These are phyloP conservation scores for Callorhinus ursinus DNA, from an alignment of 2,113 vertebrate species.

Conservation along the genomic window DNA sequence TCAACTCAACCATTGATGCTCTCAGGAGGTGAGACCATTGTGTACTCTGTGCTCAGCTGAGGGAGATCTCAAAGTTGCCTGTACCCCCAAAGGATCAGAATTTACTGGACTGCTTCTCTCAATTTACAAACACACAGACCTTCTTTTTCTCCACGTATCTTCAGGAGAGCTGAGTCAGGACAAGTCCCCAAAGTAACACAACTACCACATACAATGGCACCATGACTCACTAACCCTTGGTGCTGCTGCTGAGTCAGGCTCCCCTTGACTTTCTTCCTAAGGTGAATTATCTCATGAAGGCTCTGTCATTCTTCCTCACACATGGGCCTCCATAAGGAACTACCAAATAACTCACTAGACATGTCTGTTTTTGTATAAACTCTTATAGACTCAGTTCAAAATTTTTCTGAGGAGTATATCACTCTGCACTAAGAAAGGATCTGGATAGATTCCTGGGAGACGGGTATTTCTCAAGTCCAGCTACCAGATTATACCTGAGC, in stretches of 20 bases:
- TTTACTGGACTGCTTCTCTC: background rate
- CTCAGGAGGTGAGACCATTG: background rate
- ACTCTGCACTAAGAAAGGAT: background rate
- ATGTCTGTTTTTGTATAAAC: background rate
- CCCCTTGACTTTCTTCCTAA: background rate
- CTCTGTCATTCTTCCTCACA: background rate
- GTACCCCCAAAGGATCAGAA: background rate
- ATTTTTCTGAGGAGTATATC: background rate
- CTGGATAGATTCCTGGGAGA: background rate
- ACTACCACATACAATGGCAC: background rate
- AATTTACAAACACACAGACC: background rate
- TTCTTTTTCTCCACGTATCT: background rate
- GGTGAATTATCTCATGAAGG: background rate
- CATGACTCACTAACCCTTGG: background rate
- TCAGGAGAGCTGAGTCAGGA: background rate
- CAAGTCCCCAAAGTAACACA: background rate
- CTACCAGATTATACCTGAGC: background rate
- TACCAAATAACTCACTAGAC: background rate
- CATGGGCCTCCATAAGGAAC: background rate
- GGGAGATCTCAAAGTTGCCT: background rate
- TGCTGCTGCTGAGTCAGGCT: background rate
- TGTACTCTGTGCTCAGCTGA: background rate
- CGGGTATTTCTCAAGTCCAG: background rate
- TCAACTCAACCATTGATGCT: background rate
- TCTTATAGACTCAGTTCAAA: background rate